A percentile compares a stretch with the other conserved stretches of the same genome.
phyloP scores from a whole-genome alignment of 2,113 vertebrate species.

The Eulemur rufifrons region DNA sequence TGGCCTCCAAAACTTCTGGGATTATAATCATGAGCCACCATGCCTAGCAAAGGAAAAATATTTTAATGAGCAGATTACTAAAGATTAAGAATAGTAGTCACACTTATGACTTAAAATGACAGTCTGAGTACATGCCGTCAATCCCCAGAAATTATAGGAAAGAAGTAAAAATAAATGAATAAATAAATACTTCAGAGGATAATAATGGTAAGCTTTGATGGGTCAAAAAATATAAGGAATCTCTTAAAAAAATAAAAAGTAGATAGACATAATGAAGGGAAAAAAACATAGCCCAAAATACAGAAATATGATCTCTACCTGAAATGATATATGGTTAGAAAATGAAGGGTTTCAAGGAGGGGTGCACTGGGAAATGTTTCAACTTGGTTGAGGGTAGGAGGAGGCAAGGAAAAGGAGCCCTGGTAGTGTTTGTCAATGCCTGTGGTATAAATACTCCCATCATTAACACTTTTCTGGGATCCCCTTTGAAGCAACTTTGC shows the following conservation, averaged over 20 bases:
- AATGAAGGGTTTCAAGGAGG: background rate
- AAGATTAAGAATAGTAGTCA: background rate
- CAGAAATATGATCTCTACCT: background rate
- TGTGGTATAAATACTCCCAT: background rate
- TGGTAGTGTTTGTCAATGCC: background rate
- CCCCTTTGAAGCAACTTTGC: background rate
- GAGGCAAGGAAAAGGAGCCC: fast-evolving
- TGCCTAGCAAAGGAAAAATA: background rate
- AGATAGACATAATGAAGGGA: background rate
- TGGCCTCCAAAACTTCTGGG: too few relatives aligned
- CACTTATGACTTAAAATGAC: background rate
- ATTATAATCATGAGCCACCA: too few relatives aligned
- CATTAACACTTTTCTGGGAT: background rate
- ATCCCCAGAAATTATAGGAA: background rate
- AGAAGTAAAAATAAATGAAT: background rate
- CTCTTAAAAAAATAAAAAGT: background rate
- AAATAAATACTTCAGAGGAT: background rate
- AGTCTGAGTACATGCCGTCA: background rate
- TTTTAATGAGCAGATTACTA: background rate
- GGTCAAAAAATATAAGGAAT: background rate
- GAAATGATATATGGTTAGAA: background rate
- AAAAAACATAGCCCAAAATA: background rate
- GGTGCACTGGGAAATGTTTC: background rate
- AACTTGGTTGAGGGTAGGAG: background rate
- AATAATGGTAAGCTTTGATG: background rate